phyloP scores from a whole-genome alignment of 2,113 vertebrate species.

The Pedetes capensis region DNA sequence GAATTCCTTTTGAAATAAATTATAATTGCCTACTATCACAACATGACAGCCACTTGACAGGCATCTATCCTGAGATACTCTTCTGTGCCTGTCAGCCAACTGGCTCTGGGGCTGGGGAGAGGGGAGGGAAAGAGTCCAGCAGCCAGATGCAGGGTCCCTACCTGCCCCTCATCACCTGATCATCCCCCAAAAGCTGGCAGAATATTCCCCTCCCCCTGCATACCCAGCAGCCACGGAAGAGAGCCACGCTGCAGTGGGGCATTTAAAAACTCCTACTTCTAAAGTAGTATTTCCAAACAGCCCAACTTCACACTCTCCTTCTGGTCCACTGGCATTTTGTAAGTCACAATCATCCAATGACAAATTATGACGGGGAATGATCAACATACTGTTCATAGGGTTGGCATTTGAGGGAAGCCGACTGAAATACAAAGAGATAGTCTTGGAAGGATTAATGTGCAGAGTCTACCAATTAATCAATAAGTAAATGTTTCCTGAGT shows the following conservation, averaged over 20 bases:
- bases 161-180: not conserved
- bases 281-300: slow-evolving; percentile 72
- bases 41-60: slow-evolving; percentile 46
- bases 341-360: slow-evolving; percentile 34
- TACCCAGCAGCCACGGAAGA: slow-evolving; percentile 39
- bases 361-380: slow-evolving; percentile 56
- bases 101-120: not conserved
- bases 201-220: fast-evolving
- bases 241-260: not conserved
- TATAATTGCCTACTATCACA: slow-evolving; percentile 60
- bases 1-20: slow-evolving; percentile 63
- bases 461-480: slow-evolving; percentile 43
- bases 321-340: slow-evolving; percentile 58
- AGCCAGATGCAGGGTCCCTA: not conserved
- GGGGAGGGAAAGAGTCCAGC: not conserved
- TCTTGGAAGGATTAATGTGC: slow-evolving; percentile 27
- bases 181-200: not conserved
- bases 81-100: slow-evolving; percentile 7
- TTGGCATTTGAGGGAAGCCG: slow-evolving; percentile 41
- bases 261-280: slow-evolving; percentile 70
- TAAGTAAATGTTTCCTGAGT: slow-evolving; percentile 58
- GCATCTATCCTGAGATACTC: slow-evolving; percentile 6
- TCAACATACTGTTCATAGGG: slow-evolving; percentile 44
- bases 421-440: slow-evolving; percentile 42
- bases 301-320: slow-evolving; percentile 37